phyloP scores from a whole-genome alignment of 2,888 invertebrate species.

The Disparrhopalites patrizii region DNA sequence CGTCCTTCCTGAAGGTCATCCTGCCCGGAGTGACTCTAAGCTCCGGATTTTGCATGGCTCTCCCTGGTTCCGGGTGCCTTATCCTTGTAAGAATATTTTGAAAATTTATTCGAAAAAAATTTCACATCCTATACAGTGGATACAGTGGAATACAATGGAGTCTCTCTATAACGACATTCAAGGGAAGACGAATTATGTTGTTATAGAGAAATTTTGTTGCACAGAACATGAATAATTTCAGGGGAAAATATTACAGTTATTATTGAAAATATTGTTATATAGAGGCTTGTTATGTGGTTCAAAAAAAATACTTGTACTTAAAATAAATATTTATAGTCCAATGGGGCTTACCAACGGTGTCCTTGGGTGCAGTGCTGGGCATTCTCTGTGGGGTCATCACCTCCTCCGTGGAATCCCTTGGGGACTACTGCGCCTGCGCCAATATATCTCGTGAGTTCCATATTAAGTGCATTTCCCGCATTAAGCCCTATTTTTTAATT shows the following conservation, averaged over 20 bases:
- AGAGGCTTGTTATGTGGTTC: no score
- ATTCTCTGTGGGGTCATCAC: conserved; percentile 74
- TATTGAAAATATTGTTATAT: no score
- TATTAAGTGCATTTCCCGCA: no score
- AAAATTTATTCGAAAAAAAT: no score
- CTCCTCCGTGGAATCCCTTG: conserved; percentile 64
- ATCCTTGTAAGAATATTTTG: conserved; percentile 63
- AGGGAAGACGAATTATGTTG: no score
- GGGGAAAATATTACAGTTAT: no score
- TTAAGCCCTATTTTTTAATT: conserved; percentile 87
- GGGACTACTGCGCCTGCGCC: conserved; percentile 88
- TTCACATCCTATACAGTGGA: no score
- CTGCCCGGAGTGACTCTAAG: conserved; percentile 70
- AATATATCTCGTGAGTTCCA: conserved; percentile 52
- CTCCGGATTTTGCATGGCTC: conserved; percentile 66
- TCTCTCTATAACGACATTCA: no score
- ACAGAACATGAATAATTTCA: no score
- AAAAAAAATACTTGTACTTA: not conserved
- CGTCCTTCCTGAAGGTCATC: conserved; percentile 63
- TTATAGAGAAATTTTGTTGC: no score
- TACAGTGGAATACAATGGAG: no score
- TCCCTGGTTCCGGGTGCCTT: conserved; percentile 75
- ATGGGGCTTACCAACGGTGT: conserved; percentile 71
- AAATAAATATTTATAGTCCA: conserved; percentile 64
- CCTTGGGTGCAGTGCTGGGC: conserved; percentile 65